phyloP scores from a whole-genome alignment of 2,888 invertebrate species.

The Caenorhabditis doughertyi region DNA sequence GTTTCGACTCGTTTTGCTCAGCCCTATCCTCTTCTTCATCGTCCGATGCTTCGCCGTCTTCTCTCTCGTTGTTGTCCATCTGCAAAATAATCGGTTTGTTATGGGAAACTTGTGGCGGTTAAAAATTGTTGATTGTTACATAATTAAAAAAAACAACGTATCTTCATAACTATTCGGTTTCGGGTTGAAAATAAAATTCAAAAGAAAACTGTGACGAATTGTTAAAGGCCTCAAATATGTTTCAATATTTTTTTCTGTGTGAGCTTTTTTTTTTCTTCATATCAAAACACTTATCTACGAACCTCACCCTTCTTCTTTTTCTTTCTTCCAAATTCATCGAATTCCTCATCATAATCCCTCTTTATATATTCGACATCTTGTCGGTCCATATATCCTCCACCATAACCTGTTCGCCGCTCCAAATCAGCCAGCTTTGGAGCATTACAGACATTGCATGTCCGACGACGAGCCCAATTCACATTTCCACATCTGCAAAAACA shows the following conservation, averaged over 20 bases:
- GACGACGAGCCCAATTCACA: constrained; percentile 97
- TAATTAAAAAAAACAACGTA: no score
- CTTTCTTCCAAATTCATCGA: constrained; percentile 88
- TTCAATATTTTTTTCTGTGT: no score
- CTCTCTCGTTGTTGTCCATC: constrained; percentile 17
- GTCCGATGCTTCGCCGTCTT: constrained; percentile 27
- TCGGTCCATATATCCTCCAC: constrained; percentile 85
- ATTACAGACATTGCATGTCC: constrained; percentile 98
- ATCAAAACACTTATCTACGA: no score
- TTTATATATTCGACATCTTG: constrained; percentile 92
- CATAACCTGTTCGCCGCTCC: constrained; percentile 82
- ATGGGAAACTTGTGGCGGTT: no score
- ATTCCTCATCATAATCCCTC: constrained; percentile 89
- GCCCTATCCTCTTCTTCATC: constrained; percentile 22
- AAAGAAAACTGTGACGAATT: no score
- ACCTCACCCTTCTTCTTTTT: constrained; percentile 77
- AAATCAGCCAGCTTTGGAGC: constrained; percentile 90
- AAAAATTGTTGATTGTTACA: no score
- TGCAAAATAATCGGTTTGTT: background rate
- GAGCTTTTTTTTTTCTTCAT: no score
- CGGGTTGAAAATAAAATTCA: no score
- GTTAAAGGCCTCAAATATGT: no score
- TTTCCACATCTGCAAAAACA: constrained; percentile 98
- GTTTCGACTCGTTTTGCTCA: constrained; percentile 18
- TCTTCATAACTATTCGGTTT: no score